These are phyloP conservation scores for Myotis findleyi DNA, from an alignment of 2,797 vertebrate species.

Conservation along the genomic window DNA sequence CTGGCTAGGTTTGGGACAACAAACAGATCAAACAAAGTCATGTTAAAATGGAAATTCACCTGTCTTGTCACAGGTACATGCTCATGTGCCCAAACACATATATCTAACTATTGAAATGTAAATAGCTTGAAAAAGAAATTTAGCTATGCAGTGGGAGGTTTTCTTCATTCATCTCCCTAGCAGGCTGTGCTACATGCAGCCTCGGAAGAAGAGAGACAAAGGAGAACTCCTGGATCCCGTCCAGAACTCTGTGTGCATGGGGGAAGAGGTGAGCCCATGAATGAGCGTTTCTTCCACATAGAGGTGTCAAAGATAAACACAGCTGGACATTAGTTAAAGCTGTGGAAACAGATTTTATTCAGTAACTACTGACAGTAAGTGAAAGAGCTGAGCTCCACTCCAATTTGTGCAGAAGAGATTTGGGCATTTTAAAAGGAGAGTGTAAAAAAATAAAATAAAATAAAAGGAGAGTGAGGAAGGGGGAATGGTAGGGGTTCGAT, in stretches of 20 bases:
- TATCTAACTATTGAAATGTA: neutral
- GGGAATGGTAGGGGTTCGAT: rapidly evolving
- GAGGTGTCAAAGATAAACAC: neutral
- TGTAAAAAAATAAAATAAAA: neutral
- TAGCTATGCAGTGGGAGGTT: neutral
- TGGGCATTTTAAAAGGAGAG: neutral
- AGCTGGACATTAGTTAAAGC: neutral
- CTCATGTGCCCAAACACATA: neutral
- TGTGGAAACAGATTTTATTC: neutral
- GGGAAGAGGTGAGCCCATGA: neutral
- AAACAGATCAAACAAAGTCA: neutral
- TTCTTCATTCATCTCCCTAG: neutral
- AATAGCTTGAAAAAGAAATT: neutral
- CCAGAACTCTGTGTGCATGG: neutral
- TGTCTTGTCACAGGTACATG: neutral
- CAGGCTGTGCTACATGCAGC: neutral
- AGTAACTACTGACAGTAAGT: neutral
- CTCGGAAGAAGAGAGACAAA: neutral
- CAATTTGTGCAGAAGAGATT: neutral
- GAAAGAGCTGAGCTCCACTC: neutral
- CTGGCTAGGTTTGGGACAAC: neutral
- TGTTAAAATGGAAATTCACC: neutral
- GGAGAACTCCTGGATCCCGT: neutral
- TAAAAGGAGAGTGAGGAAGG: neutral
- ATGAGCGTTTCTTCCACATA: neutral